phyloP scores from a whole-genome alignment of 2,797 vertebrate species.

The Syngnathus rostellatus region DNA sequence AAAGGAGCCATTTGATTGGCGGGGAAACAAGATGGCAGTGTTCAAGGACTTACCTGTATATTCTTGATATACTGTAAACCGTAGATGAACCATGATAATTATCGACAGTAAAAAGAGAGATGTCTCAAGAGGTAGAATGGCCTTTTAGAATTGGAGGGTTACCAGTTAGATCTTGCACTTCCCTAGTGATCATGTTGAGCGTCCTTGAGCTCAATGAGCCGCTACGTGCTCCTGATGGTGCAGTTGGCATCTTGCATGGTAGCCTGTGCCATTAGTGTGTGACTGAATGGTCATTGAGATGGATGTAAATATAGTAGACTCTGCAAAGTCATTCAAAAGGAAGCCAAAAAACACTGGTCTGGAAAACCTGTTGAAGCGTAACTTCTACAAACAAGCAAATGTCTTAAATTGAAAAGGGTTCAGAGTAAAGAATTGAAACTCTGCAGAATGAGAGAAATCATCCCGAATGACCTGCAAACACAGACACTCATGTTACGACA shows the following conservation, averaged over 20 bases:
- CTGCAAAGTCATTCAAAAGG: neutral
- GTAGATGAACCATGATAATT: no score
- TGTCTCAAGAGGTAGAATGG: neutral
- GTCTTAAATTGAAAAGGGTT: no score
- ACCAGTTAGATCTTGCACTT: neutral
- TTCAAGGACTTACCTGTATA: no score
- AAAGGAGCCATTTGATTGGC: no score
- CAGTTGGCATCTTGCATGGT: neutral
- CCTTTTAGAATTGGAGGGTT: neutral
- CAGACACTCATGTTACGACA: no score
- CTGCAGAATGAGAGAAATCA: no score
- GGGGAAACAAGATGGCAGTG: no score
- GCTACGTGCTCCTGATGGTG: neutral
- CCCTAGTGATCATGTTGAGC: neutral
- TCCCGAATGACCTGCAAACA: no score
- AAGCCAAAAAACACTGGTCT: neutral
- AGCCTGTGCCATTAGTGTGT: neutral
- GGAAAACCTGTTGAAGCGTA: neutral
- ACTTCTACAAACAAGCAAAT: neutral
- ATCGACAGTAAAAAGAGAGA: neutral
- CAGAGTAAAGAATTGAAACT: no score
- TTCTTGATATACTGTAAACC: no score
- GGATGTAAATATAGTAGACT: neutral
- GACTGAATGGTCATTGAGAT: neutral
- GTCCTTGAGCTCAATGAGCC: conserved; percentile 1